Evolutionary conservation across 2,888 invertebrate genomes (phyloP), one percentile per base, ranked within the genome.

Genomic region (Orchesellides sinensis): DNA sequence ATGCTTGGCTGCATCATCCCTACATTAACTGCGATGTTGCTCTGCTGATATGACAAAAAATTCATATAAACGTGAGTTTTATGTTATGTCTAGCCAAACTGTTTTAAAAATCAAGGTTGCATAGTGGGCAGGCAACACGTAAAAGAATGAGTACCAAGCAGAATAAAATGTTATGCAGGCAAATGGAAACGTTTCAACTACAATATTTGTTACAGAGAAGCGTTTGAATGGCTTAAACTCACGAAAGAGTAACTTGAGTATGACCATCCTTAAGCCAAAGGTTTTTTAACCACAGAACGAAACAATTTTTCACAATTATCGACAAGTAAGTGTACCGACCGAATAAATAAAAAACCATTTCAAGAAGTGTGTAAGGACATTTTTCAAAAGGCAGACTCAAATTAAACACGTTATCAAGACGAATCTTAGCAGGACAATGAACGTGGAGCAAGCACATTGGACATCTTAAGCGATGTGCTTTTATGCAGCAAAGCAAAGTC

Each of bases 381-480:
- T n/a, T n/a, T n/a, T n/a, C n/a, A n/a, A n/a, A n/a, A n/a, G n/a
- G n/a, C n/a, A 19, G 27, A 47, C 8, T 47, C n/a, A 14, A 47
- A n/a, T 47, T 47, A 12, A 47, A 47, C 29, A 35, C 12, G 56
- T 59, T 73, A 73, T 73, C 73, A 73, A 49, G 29, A 61, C 32
- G 29, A 45, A 73, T 73, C 73, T 73, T 29, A 61, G 63, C 47
- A 73, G 73, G 73, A 56, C 73, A 73, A 73, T 73, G 73, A 61
- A 49, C 73, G 61, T 61, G 61, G 17, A 35, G 14, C 6, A 47
- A 10, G 47, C 17, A 4, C 3, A 1, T 25, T 54, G 12, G 4
- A 52, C 21, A 54, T n/a, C 21, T n/a, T n/a, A 17, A 49, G 19
- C 5, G 14, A 32, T 32, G 10, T 10, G 32, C 14, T 40, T 40